Evolutionary conservation across 2,888 invertebrate species (phyloP), one percentile per base, ranked within the genome.

Genomic region (Eugnorisma glareosa): DNA sequence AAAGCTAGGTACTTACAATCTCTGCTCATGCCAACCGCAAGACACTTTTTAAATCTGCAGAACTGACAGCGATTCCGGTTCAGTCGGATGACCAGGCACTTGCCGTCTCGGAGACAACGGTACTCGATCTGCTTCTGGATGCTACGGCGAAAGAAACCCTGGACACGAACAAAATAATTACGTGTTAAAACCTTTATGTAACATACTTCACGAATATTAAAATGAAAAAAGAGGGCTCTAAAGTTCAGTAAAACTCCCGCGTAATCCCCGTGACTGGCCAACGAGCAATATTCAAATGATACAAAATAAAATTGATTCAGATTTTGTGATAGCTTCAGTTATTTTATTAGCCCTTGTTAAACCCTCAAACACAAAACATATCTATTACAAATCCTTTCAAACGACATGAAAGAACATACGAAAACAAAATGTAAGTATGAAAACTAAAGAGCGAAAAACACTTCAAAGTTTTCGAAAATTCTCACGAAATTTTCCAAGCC

Each of bases 111-210:
- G 90, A 99, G 97, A 95, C 99, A 99, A 92, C 99, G 97, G 96
- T 99, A 99, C 94, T 99, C 99, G 92, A 99, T 99, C 96, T 99
- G 99, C 94, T 99, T 99, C 95, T 99, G 99, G 91, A 99, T 99
- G 94, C 99, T 99, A 85, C 99, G 97, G 80, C 99, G 97, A 97
- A 99, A 99, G 97, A 99, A 99, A 83, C 99, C 99, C 99, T 99
- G 97, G 28, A 83, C 86, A 84, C 40, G 66, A 45, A 75, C 35
- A 67, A 79, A 2, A 76, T 37, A 8, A 67, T 18, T 59, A 45
- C 10, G 24, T 18, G 7, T 61, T 37, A 24, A 43, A n/a, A 28
- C 28, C 18, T 40, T 11, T 51, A 48, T n/a, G 7, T 18, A 43
- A 24, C 37, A 59, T 24, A 24, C 13, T 40, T 37, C 24, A 10